Evolutionary conservation across 2,113 vertebrate genomes (phyloP), one percentile per base, ranked within the genome.

Genomic region (Eretmochelys imbricata): DNA sequence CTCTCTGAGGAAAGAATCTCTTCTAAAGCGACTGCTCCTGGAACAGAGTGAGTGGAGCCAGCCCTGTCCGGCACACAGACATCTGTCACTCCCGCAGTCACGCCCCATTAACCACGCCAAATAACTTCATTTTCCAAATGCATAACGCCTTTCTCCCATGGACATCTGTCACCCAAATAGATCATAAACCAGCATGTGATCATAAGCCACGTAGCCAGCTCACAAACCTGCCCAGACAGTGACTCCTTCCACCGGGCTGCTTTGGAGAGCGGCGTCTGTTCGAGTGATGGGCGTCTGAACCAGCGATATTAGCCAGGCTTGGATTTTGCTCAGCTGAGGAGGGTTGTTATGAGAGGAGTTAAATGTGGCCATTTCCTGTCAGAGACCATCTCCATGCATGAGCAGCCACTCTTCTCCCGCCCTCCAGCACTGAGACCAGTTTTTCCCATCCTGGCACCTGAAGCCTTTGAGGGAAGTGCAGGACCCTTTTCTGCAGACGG

Each of bases 51-150:
- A 76, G 83, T 12, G 59, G 48, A 7, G n/a, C 91, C 76, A n/a
- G 83, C 72, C 10, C 17, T 35, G 83, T 80, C 65, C 76, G 46
- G 92, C 12, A 83, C 88, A n/a, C 53, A 92, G 96, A 95, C 96
- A 95, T 95, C 96, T 96, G 97, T 82, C 90, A 91, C 85, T 96
- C 49, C 54, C 2, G 29, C 29, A 50, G 94, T 94, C 95, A 97
- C 79, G 82, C 83, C 79, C 65, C 89, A 95, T 88, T 88, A 85
- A 82, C 38, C 69, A 35, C 8, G 93, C 89, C 95, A 95, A 95
- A 96, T 82, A 94, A 91, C 92, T 95, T 94, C 92, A 93, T 96
- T 95, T 93, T 96, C 96, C 96, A 95, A 96, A 93, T 89, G 95
- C 90, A 72, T 59, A 90, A 82, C 81, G 93, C 94, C 94, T 95